A percentile compares a stretch with the other conserved stretches of the same genome.
phyloP scores from a whole-genome alignment of 1,140 invertebrate genomes.

The Penaeus chinensis region DNA sequence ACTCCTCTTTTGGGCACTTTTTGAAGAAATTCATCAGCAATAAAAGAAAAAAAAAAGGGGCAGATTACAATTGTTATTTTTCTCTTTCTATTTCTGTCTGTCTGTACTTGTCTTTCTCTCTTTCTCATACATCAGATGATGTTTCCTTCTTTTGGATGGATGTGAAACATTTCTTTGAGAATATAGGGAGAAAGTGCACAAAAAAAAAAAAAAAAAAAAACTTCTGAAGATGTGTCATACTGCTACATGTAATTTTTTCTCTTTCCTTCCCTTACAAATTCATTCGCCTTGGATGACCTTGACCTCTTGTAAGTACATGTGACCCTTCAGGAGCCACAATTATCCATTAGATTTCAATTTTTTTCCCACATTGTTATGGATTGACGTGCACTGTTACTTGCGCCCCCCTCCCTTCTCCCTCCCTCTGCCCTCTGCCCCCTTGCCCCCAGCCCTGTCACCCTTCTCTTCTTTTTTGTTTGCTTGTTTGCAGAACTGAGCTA shows the following conservation, averaged over 20 bases:
- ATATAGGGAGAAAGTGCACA: conserved; percentile 37
- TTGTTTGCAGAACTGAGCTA: conserved; percentile 51
- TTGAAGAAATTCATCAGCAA: neutral
- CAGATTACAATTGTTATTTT: neutral
- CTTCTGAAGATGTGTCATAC: conserved; percentile 36
- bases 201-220: neutral
- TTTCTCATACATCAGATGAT: neutral
- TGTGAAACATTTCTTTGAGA: conserved; percentile 33
- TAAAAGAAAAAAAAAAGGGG: neutral
- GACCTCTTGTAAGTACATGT: conserved; percentile 61
- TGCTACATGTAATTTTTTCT: conserved; percentile 63
- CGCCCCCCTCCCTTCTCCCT: conserved; percentile 25
- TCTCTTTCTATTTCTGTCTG: conserved; percentile 28
- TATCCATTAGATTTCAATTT: conserved; percentile 55
- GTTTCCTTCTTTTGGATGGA: conserved; percentile 37
- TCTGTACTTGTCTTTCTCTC: neutral
- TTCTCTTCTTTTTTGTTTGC: conserved; percentile 30
- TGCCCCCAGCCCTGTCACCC: conserved; percentile 9
- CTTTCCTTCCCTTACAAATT: conserved; percentile 59
- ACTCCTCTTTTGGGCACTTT: conserved; percentile 27
- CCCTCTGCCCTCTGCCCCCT: neutral
- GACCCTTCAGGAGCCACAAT: conserved; percentile 59
- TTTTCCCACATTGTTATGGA: conserved; percentile 54
- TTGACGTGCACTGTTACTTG: conserved; percentile 58
- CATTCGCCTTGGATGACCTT: conserved; percentile 61